Percentiles rank a stretch among this genome's conserved stretches.
Conservation (phyloP, 1,140 invertebrate species). For the Ectropis grisescens region DNA sequence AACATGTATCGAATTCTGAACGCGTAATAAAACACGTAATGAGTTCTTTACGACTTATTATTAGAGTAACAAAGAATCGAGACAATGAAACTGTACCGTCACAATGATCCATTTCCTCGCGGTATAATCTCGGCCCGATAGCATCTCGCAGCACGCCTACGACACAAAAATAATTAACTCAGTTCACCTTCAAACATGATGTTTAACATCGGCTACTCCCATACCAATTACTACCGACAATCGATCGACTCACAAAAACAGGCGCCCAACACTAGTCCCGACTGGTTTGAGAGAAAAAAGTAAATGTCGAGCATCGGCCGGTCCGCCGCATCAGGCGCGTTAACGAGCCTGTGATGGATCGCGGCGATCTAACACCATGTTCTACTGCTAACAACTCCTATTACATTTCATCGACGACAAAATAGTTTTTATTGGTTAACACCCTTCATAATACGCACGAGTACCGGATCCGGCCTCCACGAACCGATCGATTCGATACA, state of each 20-base stretch:
- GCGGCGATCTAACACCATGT: slow-evolving; percentile 38
- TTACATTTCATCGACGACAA: slow-evolving; percentile 27
- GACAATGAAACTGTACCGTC: slow-evolving; percentile 23
- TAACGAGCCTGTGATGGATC: slow-evolving; percentile 62
- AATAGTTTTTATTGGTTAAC: slow-evolving; percentile 18
- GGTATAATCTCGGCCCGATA: slow-evolving; percentile 50
- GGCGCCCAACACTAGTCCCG: slow-evolving; percentile 35
- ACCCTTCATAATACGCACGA: slow-evolving; percentile 11
- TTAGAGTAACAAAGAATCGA: slow-evolving; percentile 19
- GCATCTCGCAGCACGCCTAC: slow-evolving; percentile 41
- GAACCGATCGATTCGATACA: slow-evolving; percentile 17
- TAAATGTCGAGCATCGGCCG: slow-evolving; percentile 11
- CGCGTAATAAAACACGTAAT: no score
- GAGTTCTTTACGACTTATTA: no score
- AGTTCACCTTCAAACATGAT: slow-evolving; percentile 48
- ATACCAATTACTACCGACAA: slow-evolving; percentile 59
- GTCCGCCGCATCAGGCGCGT: slow-evolving; percentile 30
- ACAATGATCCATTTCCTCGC: slow-evolving; percentile 43
- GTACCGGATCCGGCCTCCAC: slow-evolving; percentile 3
- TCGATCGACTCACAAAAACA: slow-evolving; percentile 41
- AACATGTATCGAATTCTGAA: no score
- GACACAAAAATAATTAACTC: slow-evolving; percentile 66
- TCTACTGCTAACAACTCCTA: slow-evolving; percentile 11
- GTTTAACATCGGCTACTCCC: slow-evolving; percentile 57
- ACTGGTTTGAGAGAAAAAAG: slow-evolving; percentile 43